These are phyloP conservation scores for Candidula unifasciata DNA, from an alignment of 2,888 invertebrate genomes.

Conservation along the genomic window DNA sequence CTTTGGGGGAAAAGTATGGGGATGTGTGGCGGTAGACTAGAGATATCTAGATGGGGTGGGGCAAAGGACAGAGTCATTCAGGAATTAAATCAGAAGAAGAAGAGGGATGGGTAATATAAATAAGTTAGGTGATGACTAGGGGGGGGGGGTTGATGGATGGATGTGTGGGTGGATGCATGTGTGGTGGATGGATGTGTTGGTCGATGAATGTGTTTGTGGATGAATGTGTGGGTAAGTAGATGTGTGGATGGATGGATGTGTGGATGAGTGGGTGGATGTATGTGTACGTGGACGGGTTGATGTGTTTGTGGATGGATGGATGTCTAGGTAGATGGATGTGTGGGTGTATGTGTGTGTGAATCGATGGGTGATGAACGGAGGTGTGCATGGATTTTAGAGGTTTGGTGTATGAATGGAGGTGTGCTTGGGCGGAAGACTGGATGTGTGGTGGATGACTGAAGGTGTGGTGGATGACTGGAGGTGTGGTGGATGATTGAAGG, in stretches of 20 bases:
- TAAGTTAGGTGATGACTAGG: too few species aligned
- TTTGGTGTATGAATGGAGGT: background rate
- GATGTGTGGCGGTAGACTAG: too few species aligned
- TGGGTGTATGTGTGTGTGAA: background rate
- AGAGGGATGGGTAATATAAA: too few species aligned
- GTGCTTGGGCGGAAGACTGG: background rate
- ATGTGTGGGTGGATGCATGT: too few species aligned
- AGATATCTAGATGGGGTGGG: too few species aligned
- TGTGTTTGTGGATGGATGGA: background rate
- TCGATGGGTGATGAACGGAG: background rate
- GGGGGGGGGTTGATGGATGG: too few species aligned
- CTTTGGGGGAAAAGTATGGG: too few species aligned
- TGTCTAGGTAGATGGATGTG: background rate
- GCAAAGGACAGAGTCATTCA: too few species aligned
- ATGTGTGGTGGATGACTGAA: too few species aligned
- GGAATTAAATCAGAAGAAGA: too few species aligned
- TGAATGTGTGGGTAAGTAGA: background rate
- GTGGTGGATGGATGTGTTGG: background rate
- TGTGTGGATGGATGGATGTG: background rate
- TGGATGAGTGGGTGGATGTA: background rate
- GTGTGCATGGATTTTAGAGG: background rate
- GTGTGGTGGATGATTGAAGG: too few species aligned
- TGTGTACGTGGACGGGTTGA: background rate
- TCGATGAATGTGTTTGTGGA: too few species aligned
- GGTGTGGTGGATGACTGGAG: background rate